These are phyloP conservation scores for Calosoma granatense DNA, from an alignment of 1,140 invertebrate genomes.

Conservation along the genomic window DNA sequence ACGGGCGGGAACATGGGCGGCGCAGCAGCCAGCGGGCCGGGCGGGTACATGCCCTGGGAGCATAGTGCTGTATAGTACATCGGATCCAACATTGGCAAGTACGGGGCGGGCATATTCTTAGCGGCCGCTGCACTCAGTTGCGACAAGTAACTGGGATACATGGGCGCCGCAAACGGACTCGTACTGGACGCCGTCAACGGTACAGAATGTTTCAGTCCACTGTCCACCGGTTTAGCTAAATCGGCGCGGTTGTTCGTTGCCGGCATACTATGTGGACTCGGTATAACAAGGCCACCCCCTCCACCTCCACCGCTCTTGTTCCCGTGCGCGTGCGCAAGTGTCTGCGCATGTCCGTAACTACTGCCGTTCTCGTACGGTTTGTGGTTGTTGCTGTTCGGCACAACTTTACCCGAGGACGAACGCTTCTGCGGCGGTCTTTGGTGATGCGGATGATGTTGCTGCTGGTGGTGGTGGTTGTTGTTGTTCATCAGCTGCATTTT, in stretches of 20 bases:
- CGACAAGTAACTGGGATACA: conserved; percentile 11
- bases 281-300: not conserved
- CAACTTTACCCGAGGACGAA: conserved; percentile 31
- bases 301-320: not conserved
- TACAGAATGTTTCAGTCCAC: not conserved
- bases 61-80: conserved; percentile 29
- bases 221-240: not conserved
- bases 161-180: conserved; percentile 12
- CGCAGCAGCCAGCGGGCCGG: conserved; percentile 16
- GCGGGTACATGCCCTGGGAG: conserved; percentile 23
- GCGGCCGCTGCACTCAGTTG: conserved; percentile 9
- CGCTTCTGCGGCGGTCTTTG: conserved; percentile 30
- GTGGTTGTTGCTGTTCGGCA: not conserved
- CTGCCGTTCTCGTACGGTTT: not conserved
- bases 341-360: too few relatives aligned
- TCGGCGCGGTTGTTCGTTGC: not conserved
- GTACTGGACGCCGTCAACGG: conserved; percentile 13
- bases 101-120: conserved; percentile 19
- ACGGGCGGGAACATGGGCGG: conserved; percentile 22
- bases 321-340: not conserved
- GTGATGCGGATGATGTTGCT: not conserved
- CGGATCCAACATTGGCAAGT: conserved; percentile 30
- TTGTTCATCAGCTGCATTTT: not conserved
- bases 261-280: not conserved
- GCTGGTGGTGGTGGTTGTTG: too few relatives aligned